Conservation (phyloP, 2,797 vertebrate genomes). For the Microhierax caerulescens region DNA sequence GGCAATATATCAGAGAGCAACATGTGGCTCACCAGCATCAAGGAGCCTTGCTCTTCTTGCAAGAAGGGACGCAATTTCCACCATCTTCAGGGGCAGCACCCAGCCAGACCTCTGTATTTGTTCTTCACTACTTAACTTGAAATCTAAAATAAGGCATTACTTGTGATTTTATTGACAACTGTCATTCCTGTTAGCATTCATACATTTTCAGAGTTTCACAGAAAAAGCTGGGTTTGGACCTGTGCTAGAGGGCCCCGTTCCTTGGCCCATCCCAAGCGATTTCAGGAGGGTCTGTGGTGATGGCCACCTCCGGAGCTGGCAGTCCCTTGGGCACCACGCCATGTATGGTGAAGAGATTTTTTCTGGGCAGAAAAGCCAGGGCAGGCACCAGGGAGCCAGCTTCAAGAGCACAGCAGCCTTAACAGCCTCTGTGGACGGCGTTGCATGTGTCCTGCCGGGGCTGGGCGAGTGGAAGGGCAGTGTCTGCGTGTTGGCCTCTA, state of each 20-base stretch:
- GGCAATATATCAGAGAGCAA: not conserved
- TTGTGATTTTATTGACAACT: not conserved
- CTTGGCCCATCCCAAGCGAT: fast-evolving
- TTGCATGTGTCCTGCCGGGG: fast-evolving
- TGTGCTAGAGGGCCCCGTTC: not conserved
- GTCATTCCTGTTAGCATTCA: not conserved
- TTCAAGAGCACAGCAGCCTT: not conserved
- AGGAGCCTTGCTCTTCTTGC: not conserved
- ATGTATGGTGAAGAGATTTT: fast-evolving
- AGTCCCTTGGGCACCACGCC: not conserved
- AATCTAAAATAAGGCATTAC: not conserved
- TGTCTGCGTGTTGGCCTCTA: fast-evolving
- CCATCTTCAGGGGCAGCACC: not conserved
- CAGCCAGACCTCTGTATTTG: not conserved
- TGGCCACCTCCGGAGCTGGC: not conserved
- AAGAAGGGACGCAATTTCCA: not conserved
- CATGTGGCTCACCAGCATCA: not conserved
- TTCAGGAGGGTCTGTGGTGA: fast-evolving
- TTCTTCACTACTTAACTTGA: not conserved
- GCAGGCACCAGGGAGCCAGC: not conserved
- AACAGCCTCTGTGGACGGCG: fast-evolving
- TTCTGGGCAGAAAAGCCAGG: not conserved
- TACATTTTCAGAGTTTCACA: not conserved
- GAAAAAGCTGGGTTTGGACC: not conserved
- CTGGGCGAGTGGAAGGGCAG: fast-evolving